Base-by-base conservation (phyloP, 1,140 invertebrate species). In the Trichonephila clavata region DNA sequence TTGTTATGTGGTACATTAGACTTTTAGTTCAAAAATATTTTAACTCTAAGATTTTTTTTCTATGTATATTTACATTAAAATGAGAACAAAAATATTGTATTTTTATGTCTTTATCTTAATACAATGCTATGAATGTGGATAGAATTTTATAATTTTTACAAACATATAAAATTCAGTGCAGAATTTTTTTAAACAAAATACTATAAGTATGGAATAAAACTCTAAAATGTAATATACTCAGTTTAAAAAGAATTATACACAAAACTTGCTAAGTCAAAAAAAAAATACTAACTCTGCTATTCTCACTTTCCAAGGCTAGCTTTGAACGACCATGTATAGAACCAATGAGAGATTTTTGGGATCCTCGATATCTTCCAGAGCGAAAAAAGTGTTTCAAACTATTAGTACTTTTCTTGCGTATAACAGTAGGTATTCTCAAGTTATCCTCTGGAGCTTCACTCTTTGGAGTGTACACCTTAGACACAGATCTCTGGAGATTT, bases 381-480 rank as follows among this genome's bases (percentile, higher is more conserved):
- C 80, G 57, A 43, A 94, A 94, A 63, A 94, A 94, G 20, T 94
- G 71, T 61, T 94, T 94, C 3, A 94, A 43, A 39, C 93, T 94
- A 24, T 84, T 90, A 8, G 86, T 68, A 20, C 93, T 89, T 59
- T 94, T 81, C 21, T 94, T 94, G 20, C 81, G 39, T 27, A 90
- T 21, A 27, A 84, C 87, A 14, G 39, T 43, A 24, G 63, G 87
- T 50, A 59, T 20, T 16, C 77, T 65, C 8, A 90, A 6, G 1
- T 84, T 86, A 21, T 89, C 86, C 63, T 93, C 86, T 4, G 93
- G 60, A n/a, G 43, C 59, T 21, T 94, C 93, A 57, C 87, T 94
- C 57, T 84, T 84, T 10, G 77, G 93, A 59, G 93, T 89, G 24
- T 39, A 68, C 4, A 81, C 87, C 27, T 83, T 84, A 18, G 93